Base-by-base conservation (phyloP, 2,113 vertebrate genomes). In the Crotophaga sulcirostris region DNA sequence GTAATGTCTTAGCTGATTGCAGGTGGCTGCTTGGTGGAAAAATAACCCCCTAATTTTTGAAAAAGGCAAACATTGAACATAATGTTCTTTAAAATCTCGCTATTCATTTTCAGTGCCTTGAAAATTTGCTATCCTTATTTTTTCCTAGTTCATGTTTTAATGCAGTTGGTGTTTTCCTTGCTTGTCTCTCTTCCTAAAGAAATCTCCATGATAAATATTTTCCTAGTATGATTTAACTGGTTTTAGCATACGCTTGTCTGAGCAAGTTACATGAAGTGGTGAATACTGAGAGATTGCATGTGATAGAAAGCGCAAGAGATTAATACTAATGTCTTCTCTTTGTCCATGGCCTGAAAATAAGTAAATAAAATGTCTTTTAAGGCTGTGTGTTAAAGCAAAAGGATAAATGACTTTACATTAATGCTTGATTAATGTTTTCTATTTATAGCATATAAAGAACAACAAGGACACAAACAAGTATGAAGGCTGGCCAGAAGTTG, bases 401-500 rank as follows among this genome's bases (percentile, higher is more conserved):
- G n/a, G 28, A 56, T 56, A 84, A 54, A 60, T 89, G 18, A 36
- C 42, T 75, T 78, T 13, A 38, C 3, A 23, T 31, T 95, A 91
- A 91, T 0, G 1, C 11, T 44, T 16, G 40, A 6, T 83, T 74
- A 2, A 63, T 90, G 5, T 68, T 96, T 87, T 97, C 58, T 92
- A 4, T 98, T 97, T 87, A 23, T 91, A 99, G 99, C 98, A 99
- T 89, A 99, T 99, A 96, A 99, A 99, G 97, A 99, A 99, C 97
- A 99, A 98, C 26, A 99, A 98, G 34, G 98, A 99, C 38, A 99
- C 98, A 84, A 99, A 99, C 96, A 99, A 99, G 76, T 99, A 99
- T 3, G 99, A 99, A 88, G 99, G 99, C 38, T 99, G 99, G 99
- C 99, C 99, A 4, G 99, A 99, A 85, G 99, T 99, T 74, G 97